Percentiles rank a stretch among this genome's conserved stretches.
phyloP scores from a whole-genome alignment of 2,113 vertebrate species.

The Tragulus kanchil region DNA sequence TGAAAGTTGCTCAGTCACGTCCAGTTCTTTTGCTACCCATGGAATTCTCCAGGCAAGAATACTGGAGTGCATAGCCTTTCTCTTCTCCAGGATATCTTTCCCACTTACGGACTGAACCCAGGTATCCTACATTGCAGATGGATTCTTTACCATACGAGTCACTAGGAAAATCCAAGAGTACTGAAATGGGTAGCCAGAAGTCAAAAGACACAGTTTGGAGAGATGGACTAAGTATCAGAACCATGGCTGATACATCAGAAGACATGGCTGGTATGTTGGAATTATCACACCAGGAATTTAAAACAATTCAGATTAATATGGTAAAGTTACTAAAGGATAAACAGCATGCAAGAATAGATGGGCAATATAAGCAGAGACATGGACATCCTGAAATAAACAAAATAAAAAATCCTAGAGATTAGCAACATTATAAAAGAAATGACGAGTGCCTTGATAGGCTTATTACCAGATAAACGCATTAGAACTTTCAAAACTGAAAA shows the following conservation, averaged over 20 bases:
- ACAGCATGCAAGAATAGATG: background rate
- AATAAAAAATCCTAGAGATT: background rate
- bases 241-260: background rate
- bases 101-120: too few relatives aligned
- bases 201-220: background rate
- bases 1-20: too few relatives aligned
- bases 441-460: background rate
- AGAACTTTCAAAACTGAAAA: background rate
- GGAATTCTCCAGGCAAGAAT: too few relatives aligned
- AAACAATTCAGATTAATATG: background rate
- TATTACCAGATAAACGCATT: background rate
- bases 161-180: too few relatives aligned
- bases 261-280: background rate
- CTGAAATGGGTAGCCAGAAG: background rate
- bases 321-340: background rate
- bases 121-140: too few relatives aligned
- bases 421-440: background rate
- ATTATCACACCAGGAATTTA: background rate
- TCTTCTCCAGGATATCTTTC: too few relatives aligned
- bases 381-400: background rate
- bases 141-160: too few relatives aligned
- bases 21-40: too few relatives aligned
- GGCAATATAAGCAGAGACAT: background rate
- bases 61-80: too few relatives aligned
- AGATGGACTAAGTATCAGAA: background rate